phyloP scores from a whole-genome alignment of 2,113 vertebrate genomes.

The pig (Sus scrofa) region DNA sequence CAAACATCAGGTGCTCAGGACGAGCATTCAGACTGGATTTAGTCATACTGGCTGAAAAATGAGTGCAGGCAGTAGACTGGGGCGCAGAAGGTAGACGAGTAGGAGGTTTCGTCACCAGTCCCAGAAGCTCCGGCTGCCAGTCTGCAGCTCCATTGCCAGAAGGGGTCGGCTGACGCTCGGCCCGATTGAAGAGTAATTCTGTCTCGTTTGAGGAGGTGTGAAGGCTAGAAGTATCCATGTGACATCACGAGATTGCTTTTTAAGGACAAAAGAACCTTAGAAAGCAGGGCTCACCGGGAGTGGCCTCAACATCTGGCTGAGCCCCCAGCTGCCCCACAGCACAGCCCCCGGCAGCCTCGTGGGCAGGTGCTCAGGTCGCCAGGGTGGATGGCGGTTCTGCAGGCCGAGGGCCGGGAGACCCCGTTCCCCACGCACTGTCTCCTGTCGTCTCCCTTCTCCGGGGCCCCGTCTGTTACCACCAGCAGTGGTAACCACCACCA shows the following conservation, averaged over 20 bases:
- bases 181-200: neutral
- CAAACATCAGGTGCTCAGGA: accelerated
- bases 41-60: neutral
- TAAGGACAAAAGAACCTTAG: neutral
- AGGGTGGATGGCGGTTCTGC: neutral
- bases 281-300: neutral
- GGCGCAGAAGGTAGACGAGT: neutral
- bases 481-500: too few relatives aligned
- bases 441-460: accelerated
- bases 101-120: accelerated
- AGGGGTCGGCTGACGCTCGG: accelerated
- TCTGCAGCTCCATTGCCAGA: accelerated
- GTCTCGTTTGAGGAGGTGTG: neutral
- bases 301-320: neutral
- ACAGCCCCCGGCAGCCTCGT: accelerated
- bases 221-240: too few relatives aligned
- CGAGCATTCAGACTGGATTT: too few relatives aligned
- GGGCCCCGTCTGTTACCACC: too few relatives aligned
- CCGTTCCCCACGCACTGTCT: accelerated
- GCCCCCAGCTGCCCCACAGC: accelerated
- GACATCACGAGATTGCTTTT: neutral
- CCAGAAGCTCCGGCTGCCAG: accelerated
- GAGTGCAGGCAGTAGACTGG: too few relatives aligned
- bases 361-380: neutral
- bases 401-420: neutral